Evolutionary conservation across 2,888 invertebrate genomes (phyloP).

Genomic region (Leucophora obtusa): DNA sequence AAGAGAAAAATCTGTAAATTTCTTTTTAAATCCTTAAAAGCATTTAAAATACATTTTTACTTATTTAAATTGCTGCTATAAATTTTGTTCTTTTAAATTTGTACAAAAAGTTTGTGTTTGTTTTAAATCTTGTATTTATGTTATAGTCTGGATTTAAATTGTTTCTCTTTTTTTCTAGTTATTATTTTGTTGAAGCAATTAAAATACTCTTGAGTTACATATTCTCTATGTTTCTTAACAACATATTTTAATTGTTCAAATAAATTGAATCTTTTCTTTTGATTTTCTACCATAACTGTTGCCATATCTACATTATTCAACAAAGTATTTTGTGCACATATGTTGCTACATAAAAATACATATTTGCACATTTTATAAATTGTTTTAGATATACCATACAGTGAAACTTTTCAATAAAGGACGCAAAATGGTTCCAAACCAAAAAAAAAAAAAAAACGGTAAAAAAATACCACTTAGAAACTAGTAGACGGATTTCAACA

Average conservation of each 20-base stretch:
- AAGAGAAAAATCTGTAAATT: too few relatives aligned
- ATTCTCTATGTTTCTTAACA: slow-evolving; percentile 6
- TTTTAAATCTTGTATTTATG: neutral
- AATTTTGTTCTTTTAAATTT: neutral
- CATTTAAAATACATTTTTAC: neutral
- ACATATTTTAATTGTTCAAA: slow-evolving; percentile 26
- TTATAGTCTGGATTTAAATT: neutral
- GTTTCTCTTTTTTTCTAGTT: neutral
- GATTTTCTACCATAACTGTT: slow-evolving; percentile 15
- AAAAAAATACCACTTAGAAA: too few relatives aligned
- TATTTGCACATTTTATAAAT: neutral
- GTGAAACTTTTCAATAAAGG: neutral
- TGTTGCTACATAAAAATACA: neutral
- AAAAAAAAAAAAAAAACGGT: too few relatives aligned
- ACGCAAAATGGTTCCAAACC: too few relatives aligned
- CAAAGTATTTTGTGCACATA: neutral
- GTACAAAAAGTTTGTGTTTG: neutral
- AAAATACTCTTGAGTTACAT: slow-evolving; percentile 4
- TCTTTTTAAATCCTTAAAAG: neutral
- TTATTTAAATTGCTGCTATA: neutral
- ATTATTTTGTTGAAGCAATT: slow-evolving; percentile 18
- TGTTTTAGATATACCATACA: neutral
- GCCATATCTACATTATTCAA: neutral
- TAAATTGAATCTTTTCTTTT: slow-evolving; percentile 22
- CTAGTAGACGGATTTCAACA: too few relatives aligned